A percentile compares a stretch with the other conserved stretches of the same genome.
Conservation (phyloP, 2,797 vertebrate genomes). For the Bradypodion ventrale region DNA sequence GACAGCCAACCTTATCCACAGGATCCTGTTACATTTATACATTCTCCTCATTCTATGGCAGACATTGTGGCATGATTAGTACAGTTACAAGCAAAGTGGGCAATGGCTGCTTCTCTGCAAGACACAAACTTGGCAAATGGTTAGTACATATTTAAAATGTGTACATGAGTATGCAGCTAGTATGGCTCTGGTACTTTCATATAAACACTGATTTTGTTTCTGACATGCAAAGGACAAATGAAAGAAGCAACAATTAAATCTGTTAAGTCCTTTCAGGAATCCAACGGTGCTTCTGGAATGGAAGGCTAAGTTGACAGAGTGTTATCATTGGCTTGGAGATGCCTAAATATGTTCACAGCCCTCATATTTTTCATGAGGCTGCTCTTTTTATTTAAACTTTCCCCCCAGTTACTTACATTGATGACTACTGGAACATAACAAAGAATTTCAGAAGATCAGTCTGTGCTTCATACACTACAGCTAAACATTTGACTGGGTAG, state of each 20-base stretch:
- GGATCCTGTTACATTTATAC: slow-evolving; percentile 62
- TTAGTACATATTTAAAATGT: neutral
- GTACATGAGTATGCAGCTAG: slow-evolving; percentile 13
- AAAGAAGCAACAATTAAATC: neutral
- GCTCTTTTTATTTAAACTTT: no score
- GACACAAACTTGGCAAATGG: slow-evolving; percentile 33
- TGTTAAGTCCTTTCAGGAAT: no score
- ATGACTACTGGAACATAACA: no score
- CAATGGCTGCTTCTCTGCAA: slow-evolving; percentile 34
- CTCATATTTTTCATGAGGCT: no score
- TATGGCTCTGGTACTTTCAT: neutral
- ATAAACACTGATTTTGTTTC: neutral
- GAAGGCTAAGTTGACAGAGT: no score
- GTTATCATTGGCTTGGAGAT: no score
- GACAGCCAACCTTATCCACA: slow-evolving; percentile 67
- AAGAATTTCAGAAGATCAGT: no score
- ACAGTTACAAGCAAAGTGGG: slow-evolving; percentile 58
- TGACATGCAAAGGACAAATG: neutral
- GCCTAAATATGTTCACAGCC: no score
- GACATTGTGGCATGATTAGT: slow-evolving; percentile 39
- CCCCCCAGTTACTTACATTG: no score
- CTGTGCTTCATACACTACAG: no score
- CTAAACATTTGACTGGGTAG: no score
- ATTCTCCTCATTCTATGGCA: slow-evolving; percentile 45
- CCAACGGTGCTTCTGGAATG: no score